Evolutionary conservation across 92 coral and sea anemone genomes (phyloP), one percentile per base, ranked within the genome.

Genomic region (Montipora capitata): DNA sequence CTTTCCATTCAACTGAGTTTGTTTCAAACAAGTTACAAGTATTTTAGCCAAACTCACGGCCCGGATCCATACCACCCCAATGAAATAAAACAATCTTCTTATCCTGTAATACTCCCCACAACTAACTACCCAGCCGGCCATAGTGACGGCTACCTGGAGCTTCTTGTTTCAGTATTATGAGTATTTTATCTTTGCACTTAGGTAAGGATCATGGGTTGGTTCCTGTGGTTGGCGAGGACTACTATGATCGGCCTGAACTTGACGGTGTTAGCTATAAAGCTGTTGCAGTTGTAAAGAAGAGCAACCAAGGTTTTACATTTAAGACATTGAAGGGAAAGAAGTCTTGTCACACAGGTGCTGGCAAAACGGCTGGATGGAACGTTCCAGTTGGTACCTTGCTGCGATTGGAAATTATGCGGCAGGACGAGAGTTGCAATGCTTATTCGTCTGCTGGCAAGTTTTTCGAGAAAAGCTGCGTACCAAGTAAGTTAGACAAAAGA

Each of bases 331-430:
- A 89, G 69, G 93, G 93, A 13, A 88, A 89, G 56, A 92, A 79
- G 51, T 78, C 93, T 39, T 92, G 95, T 40, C 95, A 92, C 74
- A 92, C 95, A 15, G 95, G 93, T 13, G 90, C 89, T 10, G 90
- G 84, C 11, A 88, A 85, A 69, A 92, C 85, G 40, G 71, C 82
- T 9, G 95, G 95, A 10, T 92, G 95, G 95, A 51, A 9, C 16
- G 90, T 92, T 3, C 95, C 95, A 2, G 56, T 92, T 9, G 95
- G 95, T 41, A 72, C 67, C 16, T 80, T 88, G 56, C 76, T 92
- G 8, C 13, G 66, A 18, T 16, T 20, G 16, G 12, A 49, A 4
- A 1, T 59, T 39, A 92, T 92, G 91, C 1, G n/a, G 1, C 68
- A 65, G 3, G 80, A 81, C 10, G 10, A 77, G 10, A 79, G 77